Conservation (phyloP, 64 coral and sea anemone species). For the Exaiptasia diaphana region DNA sequence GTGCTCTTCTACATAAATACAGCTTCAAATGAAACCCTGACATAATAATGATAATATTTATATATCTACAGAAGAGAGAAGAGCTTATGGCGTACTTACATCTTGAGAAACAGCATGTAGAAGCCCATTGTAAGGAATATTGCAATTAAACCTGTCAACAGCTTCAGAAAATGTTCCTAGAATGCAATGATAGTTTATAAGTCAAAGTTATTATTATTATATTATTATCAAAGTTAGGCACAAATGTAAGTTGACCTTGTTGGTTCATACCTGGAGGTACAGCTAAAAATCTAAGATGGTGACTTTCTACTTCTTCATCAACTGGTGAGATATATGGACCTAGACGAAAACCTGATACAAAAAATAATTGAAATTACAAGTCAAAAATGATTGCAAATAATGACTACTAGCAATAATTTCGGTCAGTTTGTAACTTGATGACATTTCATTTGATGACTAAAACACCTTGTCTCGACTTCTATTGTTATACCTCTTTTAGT, state of each 20-base stretch:
- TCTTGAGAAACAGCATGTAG: conserved; percentile 96
- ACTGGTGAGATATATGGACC: conserved; percentile 77
- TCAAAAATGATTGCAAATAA: not conserved
- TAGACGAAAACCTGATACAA: conserved; percentile 54
- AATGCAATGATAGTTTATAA: not conserved
- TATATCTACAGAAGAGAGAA: too few species aligned
- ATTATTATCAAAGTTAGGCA: not conserved
- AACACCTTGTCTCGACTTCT: too few species aligned
- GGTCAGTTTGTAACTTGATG: too few species aligned
- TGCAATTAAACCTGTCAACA: conserved; percentile 90
- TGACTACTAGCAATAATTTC: too few species aligned
- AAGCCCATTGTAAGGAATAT: conserved; percentile 93
- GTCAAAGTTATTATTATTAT: not conserved
- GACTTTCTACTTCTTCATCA: conserved; percentile 93
- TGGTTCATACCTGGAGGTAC: conserved; percentile 72
- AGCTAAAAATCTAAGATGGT: conserved; percentile 85
- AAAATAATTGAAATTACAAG: not conserved
- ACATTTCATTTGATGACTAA: not conserved
- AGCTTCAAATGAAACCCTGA: not conserved
- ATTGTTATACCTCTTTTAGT: conserved; percentile 90
- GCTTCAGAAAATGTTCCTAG: conserved; percentile 86
- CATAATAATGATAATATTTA: too few species aligned
- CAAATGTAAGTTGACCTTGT: too few species aligned
- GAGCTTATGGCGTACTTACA: conserved; percentile 68
- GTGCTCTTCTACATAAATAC: too few species aligned